Base-by-base conservation (phyloP, 1,140 invertebrate species). In the Colletes latitarsis region DNA sequence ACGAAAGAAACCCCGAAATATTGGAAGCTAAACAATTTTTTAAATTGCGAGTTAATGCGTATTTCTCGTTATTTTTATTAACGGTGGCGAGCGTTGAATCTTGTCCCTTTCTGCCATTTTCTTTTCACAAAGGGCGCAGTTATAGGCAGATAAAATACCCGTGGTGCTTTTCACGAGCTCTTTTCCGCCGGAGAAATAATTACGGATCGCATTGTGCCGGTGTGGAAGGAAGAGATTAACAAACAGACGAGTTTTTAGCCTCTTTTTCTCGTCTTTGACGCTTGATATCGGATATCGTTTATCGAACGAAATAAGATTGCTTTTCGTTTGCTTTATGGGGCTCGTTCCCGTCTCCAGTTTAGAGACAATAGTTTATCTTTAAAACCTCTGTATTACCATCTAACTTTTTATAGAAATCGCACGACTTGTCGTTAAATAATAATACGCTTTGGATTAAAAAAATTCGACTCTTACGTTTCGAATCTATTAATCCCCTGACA, bases 281-380 rank as follows among this genome's bases (percentile, higher is more conserved):
- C 68, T 46, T 57, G 76, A 70, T 70, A 70, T 77, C 67, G 55
- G 57, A 21, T 78, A 71, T 78, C 76, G 58, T 71, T 78, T 53
- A 63, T 71, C 57, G 76, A 78, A 63, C 21, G 21, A 71, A 71
- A 43, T 53, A 71, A 70, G 21, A 52, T 70, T 69, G 43, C 4
- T 43, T 53, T 43, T 10, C 39, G 0, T 52, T 19, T 30, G 9
- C 69, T 39, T 66, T 46, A 6, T 19, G 41, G 3, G 15, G n/a
- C 14, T 52, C 71, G 71, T 74, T 52, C 19, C 46, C 8, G 49
- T 55, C 30, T 30, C 30, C 30, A 2, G 1, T 10, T 6, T 43
- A 21, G n/a, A 30, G 21, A 30, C 30, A 30, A 30, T 30, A 30
- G 30, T 30, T 30, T 30, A 30, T 30, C 30, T 30, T 30, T 30